These are phyloP conservation scores for Spheniscus mendiculus DNA, from an alignment of 2,113 vertebrate species.

Conservation along the genomic window DNA sequence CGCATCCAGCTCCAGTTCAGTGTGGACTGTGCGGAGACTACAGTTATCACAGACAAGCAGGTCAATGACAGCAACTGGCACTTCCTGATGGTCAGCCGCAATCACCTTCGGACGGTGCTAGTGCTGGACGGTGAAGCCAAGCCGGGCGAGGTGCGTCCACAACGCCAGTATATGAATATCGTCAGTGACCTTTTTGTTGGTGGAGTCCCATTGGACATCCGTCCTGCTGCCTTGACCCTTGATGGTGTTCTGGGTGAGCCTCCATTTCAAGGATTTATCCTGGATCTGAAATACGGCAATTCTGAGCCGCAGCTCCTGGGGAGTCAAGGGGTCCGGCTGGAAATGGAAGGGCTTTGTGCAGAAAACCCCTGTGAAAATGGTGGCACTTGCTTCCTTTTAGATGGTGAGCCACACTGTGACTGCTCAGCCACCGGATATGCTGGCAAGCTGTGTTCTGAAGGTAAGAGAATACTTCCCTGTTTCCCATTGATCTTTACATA, in stretches of 20 bases:
- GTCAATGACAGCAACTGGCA: conserved; percentile 95
- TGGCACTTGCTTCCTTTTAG: conserved; percentile 90
- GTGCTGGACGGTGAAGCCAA: conserved; percentile 88
- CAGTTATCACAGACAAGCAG: conserved; percentile 81
- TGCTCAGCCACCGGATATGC: conserved; percentile 92
- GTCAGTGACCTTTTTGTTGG: conserved; percentile 95
- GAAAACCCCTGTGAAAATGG: conserved; percentile 96
- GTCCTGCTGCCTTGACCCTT: conserved; percentile 86
- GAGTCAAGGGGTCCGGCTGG: conserved; percentile 87
- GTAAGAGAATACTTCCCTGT: conserved; percentile 74
- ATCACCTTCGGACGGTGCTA: conserved; percentile 84
- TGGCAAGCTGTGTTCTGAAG: conserved; percentile 94
- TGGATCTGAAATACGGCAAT: conserved; percentile 91
- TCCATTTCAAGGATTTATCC: conserved; percentile 90
- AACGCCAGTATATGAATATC: conserved; percentile 92
- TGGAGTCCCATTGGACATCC: conserved; percentile 89
- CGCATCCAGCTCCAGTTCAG: conserved; percentile 89
- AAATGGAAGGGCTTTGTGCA: conserved; percentile 89
- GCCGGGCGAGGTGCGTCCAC: conserved; percentile 84
- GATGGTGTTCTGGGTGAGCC: conserved; percentile 83
- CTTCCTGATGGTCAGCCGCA: conserved; percentile 88
- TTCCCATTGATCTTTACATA: neutral
- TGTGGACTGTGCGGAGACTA: conserved; percentile 91
- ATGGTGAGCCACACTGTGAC: conserved; percentile 91
- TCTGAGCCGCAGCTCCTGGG: conserved; percentile 87